phyloP scores from a whole-genome alignment of 1,140 invertebrate species.

The Akabosia matsudoensis region DNA sequence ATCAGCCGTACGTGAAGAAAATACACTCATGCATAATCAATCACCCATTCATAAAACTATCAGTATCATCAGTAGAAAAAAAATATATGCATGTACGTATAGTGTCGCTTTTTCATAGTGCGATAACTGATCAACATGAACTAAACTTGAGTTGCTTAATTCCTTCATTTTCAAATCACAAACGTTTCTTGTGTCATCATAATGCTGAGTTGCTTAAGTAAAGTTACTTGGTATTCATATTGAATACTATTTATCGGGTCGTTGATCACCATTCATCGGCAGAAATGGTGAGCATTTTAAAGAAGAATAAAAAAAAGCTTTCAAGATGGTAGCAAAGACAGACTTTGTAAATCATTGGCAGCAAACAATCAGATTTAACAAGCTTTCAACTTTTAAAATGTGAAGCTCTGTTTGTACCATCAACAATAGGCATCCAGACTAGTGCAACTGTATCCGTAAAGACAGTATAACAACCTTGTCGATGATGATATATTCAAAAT shows the following conservation, averaged over 20 bases:
- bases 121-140: neutral
- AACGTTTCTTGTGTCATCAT: neutral
- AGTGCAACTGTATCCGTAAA: neutral
- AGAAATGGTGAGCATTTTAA: neutral
- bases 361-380: constrained; percentile 10
- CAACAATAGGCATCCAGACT: neutral
- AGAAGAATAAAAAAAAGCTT: neutral
- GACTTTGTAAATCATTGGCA: neutral
- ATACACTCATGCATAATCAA: neutral
- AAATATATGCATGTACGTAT: neutral
- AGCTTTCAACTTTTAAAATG: constrained; percentile 6
- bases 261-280: neutral
- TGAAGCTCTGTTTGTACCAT: neutral
- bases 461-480: neutral
- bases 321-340: neutral
- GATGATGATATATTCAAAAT: neutral
- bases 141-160: neutral
- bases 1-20: neutral
- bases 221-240: too few relatives aligned
- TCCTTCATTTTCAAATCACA: neutral
- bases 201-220: too few relatives aligned
- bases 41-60: neutral
- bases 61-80: neutral
- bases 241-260: constrained; percentile 2
- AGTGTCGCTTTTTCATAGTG: neutral